phyloP scores from a whole-genome alignment of 2,113 vertebrate species.

The Willisornis vidua region DNA sequence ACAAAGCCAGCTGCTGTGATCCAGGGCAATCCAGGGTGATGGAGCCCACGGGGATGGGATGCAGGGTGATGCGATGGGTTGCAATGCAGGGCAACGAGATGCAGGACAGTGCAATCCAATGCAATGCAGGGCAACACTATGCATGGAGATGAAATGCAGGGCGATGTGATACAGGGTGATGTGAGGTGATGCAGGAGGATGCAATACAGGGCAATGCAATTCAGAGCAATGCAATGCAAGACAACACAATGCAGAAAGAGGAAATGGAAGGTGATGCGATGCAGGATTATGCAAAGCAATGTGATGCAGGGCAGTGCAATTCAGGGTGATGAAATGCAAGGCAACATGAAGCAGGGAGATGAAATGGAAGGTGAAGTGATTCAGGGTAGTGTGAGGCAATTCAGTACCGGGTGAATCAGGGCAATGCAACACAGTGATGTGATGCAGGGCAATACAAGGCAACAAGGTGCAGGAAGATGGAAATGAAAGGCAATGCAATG shows the following conservation, averaged over 20 bases:
- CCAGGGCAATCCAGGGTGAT: background rate
- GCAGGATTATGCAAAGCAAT: background rate
- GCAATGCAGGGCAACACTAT: no score
- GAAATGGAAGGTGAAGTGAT: background rate
- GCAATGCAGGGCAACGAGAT: background rate
- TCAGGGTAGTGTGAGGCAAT: background rate
- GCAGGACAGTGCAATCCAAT: background rate
- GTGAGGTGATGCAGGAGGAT: background rate
- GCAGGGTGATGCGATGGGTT: background rate
- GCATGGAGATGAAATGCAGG: background rate
- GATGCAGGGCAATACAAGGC: background rate
- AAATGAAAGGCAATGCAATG: background rate
- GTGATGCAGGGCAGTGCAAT: background rate
- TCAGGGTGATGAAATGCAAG: background rate
- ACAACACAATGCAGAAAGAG: background rate
- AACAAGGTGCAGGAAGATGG: background rate
- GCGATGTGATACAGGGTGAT: background rate
- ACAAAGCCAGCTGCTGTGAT: background rate
- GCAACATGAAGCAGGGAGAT: background rate
- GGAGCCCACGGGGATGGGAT: background rate
- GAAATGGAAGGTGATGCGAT: background rate
- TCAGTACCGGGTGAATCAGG: background rate
- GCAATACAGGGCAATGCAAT: background rate
- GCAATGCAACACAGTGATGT: background rate
- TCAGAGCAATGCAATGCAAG: background rate